These are phyloP conservation scores for Dromococcyx pavoninus DNA, from an alignment of 2,797 vertebrate genomes.

Conservation along the genomic window DNA sequence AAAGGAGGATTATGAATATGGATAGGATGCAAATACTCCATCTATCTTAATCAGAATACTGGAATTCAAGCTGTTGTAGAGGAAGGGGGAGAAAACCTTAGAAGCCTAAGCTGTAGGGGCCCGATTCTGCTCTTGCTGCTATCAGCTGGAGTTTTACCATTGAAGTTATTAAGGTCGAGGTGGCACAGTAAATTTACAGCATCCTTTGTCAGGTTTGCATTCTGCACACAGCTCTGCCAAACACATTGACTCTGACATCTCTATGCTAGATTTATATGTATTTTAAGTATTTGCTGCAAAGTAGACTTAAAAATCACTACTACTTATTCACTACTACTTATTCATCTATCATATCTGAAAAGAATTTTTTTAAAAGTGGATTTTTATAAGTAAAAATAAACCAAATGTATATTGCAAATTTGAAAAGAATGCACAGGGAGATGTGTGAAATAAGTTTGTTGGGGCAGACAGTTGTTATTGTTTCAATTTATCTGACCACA, in stretches of 20 bases:
- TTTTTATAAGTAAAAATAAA: background rate
- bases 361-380: background rate
- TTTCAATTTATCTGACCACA: conserved; percentile 36
- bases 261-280: background rate
- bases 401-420: background rate
- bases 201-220: background rate
- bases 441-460: background rate
- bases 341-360: background rate
- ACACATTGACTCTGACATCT: background rate
- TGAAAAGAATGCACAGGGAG: background rate
- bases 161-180: background rate
- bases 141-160: background rate
- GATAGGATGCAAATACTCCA: conserved; percentile 81
- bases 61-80: conserved; percentile 77
- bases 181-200: conserved; percentile 25
- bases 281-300: background rate
- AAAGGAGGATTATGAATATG: conserved; percentile 82
- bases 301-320: background rate
- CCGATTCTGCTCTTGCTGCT: background rate
- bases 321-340: background rate
- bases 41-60: conserved; percentile 82
- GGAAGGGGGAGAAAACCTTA: conserved; percentile 11
- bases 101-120: conserved; percentile 7
- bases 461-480: background rate
- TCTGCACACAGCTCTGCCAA: background rate